Evolutionary conservation across 1,140 invertebrate species (phyloP).

Genomic region (Papilio xuthus): DNA sequence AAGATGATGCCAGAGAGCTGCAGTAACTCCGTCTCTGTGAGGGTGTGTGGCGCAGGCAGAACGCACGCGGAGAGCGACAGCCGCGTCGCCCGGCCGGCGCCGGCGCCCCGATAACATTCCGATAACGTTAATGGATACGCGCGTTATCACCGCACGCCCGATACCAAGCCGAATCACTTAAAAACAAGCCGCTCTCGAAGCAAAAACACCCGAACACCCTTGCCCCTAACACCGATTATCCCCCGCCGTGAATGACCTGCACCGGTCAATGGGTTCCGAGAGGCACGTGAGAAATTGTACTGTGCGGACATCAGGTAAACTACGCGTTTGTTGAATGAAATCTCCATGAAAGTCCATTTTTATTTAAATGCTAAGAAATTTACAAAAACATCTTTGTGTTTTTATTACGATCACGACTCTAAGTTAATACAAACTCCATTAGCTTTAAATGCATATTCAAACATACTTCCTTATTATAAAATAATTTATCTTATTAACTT

Average conservation of each 20-base stretch:
- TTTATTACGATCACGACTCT: neutral
- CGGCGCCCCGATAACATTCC: constrained; percentile 73
- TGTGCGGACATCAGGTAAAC: neutral
- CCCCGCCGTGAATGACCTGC: neutral
- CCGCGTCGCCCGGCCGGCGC: constrained; percentile 65
- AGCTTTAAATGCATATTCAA: neutral
- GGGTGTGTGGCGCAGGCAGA: neutral
- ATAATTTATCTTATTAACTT: neutral
- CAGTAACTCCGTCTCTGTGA: neutral
- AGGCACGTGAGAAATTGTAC: constrained; percentile 62
- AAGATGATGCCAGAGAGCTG: neutral
- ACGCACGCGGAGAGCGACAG: constrained; percentile 48
- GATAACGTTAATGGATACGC: constrained; percentile 77
- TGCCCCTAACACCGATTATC: constrained; percentile 46
- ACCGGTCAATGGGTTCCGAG: constrained; percentile 73
- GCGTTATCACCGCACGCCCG: constrained; percentile 64
- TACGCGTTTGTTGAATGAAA: neutral
- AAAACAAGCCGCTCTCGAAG: constrained; percentile 45
- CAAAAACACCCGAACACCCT: constrained; percentile 47
- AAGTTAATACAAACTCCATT: neutral
- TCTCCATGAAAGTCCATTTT: neutral
- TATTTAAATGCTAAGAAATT: neutral
- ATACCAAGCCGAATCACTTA: constrained; percentile 57
- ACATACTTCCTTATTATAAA: constrained; percentile 7
- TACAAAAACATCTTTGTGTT: neutral